Base-by-base conservation (phyloP, 2,797 vertebrate species). In the Euphonia xanthogaster region DNA sequence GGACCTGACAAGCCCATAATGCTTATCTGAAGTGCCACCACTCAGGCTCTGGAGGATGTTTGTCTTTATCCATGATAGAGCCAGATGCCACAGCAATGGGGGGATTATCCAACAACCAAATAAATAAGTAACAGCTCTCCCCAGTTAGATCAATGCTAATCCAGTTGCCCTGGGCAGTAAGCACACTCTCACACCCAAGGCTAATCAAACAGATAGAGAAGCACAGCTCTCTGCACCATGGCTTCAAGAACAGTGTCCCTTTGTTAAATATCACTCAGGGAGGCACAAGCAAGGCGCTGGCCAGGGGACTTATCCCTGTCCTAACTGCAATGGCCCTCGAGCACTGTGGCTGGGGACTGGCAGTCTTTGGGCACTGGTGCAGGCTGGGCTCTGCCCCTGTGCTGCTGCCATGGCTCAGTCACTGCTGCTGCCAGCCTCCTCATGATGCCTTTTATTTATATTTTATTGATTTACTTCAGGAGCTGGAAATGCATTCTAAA, bases 61-160 rank as follows among this genome's bases (percentile, higher is more conserved):
- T 83, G 90, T 63, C 83, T 93, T 94, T 95, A 94, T 88, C 81
- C 11, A 1, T 0, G 8, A n/a, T 1, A 84, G 27, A 84, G 63
- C 70, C 92, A 96, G 87, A 94, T 96, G 93, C 93, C 78, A 94
- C 85, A 91, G 90, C 76, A 81, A 86, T 3, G 27, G 40, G 42
- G 58, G 57, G 92, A 97, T 96, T 96, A 96, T 82, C 90, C 91
- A 81, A 66, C 81, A 86, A 71, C 71, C 44, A 94, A 96, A 95
- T 94, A 95, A 77, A 94, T 63, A 96, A 95, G 47, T 70, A 95
- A 63, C 86, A 94, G 80, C 74, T 95, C 82, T 96, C 40, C 40
- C 44, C 45, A 57, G 74, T 72, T 42, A 91, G 88, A 96, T 94
- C 80, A 74, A 71, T 72, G 80, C 40, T 97, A 96, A 96, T 94